Base-by-base conservation (phyloP, 1,140 invertebrate genomes). In the Probaryconus sp. region DNA sequence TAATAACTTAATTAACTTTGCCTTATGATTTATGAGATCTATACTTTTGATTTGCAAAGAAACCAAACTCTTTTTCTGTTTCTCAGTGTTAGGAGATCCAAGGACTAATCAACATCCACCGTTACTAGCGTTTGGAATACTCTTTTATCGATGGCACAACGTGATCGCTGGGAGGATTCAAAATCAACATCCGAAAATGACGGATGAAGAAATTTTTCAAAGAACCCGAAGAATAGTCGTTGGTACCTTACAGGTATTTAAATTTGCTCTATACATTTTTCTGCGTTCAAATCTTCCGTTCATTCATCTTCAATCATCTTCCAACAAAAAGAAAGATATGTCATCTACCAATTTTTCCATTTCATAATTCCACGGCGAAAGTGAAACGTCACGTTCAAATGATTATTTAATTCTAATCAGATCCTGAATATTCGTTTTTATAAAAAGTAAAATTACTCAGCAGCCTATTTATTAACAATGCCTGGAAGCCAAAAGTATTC, bases 141-240 rank as follows among this genome's bases (percentile, higher is more conserved):
- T 99, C 4, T 95, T 99, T 75, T 95, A 97, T 83, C 92, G 97
- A 1, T 99, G 96, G 94, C 98, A 99, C 85, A 99, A 99, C 83
- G 91, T 94, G 0, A 88, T 98, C 1, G 98, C 97, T 0, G 87
- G 88, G 0, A 88, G 93, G 5, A 91, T 98, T 0, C 92, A 95
- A 77, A 86, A 88, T 21, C 86, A 94, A 63, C 91, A 98, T 89
- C 94, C 96, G 0, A 90, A 93, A 38, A 97, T 96, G 96, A 92
- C 92, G 3, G 97, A 98, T 79, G 97, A 99, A 84, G 95, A 98
- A 71, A 88, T 99, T 9, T 99, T 99, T 85, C 96, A 98, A 82
- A 90, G 92, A 65, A 91, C 97, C 0, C 88, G 98, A 37, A 90
- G 97, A 71, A 92, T 94, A 77, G 96, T 99, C 14, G 94, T 98